Evolutionary conservation across 2,113 vertebrate species (phyloP).

Genomic region (Turnix velox): DNA sequence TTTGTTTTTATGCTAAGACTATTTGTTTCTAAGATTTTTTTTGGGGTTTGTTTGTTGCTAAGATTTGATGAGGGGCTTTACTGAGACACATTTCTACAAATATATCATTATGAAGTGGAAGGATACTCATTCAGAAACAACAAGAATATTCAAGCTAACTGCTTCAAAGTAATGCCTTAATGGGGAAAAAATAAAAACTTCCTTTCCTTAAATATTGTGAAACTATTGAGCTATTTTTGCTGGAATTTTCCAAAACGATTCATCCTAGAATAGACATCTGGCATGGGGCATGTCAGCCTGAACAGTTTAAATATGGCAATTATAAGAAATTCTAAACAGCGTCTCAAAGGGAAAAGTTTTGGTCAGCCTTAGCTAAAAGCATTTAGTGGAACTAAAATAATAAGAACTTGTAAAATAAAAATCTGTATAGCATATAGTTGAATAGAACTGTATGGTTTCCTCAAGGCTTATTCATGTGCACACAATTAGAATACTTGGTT

Average conservation of each 20-base stretch:
- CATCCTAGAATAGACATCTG: neutral
- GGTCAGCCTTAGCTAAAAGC: conserved; percentile 1
- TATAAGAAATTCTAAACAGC: neutral
- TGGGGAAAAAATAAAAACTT: neutral
- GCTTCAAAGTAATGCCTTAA: neutral
- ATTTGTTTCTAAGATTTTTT: neutral
- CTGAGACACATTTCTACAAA: neutral
- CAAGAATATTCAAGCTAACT: neutral
- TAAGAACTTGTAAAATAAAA: conserved; percentile 6
- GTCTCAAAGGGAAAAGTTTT: neutral
- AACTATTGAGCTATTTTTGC: neutral
- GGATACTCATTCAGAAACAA: neutral
- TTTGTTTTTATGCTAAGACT: neutral
- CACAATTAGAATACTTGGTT: neutral
- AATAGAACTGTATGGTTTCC: neutral
- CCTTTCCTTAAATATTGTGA: neutral
- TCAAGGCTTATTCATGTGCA: neutral
- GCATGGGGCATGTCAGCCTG: neutral
- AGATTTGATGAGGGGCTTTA: neutral
- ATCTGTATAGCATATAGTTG: neutral
- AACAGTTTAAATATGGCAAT: neutral
- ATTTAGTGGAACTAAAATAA: conserved; percentile 21
- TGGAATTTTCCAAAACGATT: neutral
- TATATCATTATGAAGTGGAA: neutral
- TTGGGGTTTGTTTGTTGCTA: neutral